These are phyloP conservation scores for Cataglyphis rosenhaueri DNA, from an alignment of 2,888 invertebrate species.

Conservation along the genomic window DNA sequence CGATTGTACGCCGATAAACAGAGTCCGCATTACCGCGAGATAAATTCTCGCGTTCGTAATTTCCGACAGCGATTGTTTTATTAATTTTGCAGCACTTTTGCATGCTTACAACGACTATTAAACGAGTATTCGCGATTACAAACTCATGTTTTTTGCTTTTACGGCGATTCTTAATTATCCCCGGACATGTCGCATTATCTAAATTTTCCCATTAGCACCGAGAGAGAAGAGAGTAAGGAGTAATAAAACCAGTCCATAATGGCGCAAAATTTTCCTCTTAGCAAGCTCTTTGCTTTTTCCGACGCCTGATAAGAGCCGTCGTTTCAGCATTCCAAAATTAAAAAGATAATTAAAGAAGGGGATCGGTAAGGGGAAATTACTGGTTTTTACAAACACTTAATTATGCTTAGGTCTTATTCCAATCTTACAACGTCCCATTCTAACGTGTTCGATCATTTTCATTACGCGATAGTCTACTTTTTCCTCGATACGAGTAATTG, in stretches of 20 bases:
- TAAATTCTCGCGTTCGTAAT: constrained; percentile 43
- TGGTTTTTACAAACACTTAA: constrained; percentile 19
- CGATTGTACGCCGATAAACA: not conserved
- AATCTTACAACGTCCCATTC: not conserved
- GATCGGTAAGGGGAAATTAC: constrained; percentile 33
- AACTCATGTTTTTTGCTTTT: constrained; percentile 7
- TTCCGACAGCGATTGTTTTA: constrained; percentile 36
- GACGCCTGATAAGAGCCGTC: constrained; percentile 36
- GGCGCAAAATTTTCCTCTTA: constrained; percentile 22
- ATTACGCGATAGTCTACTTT: not conserved
- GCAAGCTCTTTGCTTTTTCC: constrained; percentile 27
- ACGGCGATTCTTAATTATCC: constrained; percentile 39
- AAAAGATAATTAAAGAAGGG: constrained; percentile 45
- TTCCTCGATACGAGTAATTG: not conserved
- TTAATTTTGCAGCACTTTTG: constrained; percentile 28
- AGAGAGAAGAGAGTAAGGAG: constrained; percentile 31
- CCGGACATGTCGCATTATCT: constrained; percentile 38
- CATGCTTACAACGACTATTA: not conserved
- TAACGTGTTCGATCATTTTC: constrained; percentile 3
- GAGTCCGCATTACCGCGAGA: constrained; percentile 17
- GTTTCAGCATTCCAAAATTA: constrained; percentile 18
- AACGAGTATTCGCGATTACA: constrained; percentile 11
- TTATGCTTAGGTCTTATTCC: not conserved
- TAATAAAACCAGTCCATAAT: constrained; percentile 36
- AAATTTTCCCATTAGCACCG: constrained; percentile 59